These are phyloP conservation scores for Scaptomyza cyrtandrae DNA, from an alignment of 2,888 invertebrate genomes.

Conservation along the genomic window DNA sequence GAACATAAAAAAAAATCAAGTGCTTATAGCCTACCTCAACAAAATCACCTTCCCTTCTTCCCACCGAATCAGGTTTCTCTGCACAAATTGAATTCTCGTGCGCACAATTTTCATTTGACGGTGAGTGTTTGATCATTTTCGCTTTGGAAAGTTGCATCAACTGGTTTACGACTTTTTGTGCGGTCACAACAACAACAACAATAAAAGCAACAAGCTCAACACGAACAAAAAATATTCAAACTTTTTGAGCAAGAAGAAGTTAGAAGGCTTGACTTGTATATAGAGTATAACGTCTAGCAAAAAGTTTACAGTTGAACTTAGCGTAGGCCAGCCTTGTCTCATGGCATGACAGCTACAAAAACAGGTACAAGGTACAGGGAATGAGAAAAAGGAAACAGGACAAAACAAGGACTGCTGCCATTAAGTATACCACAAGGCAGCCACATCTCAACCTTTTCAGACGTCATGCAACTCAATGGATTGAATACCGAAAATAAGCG, in stretches of 20 bases:
- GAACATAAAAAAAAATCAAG: conserved; percentile 1
- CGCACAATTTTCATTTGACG: conserved; percentile 56
- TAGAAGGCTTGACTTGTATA: conserved; percentile 2
- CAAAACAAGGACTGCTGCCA: conserved; percentile 2
- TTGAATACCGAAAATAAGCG: no score
- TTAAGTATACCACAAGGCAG: conserved; percentile 42
- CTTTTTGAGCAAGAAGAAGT: conserved; percentile 19
- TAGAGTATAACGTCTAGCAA: conserved; percentile 5
- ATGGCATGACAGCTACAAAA: conserved; percentile 16
- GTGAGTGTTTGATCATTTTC: conserved; percentile 71
- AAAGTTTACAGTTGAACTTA: conserved; percentile 12
- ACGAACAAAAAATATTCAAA: conserved; percentile 20
- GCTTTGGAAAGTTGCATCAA: conserved; percentile 76
- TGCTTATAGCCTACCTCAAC: background rate
- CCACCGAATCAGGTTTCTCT: conserved; percentile 26
- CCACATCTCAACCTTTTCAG: conserved; percentile 31
- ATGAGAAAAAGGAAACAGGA: background rate
- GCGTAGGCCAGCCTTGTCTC: conserved; percentile 3
- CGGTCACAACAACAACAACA: conserved; percentile 20
- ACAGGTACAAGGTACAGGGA: background rate
- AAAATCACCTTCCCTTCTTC: background rate
- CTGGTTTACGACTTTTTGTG: conserved; percentile 57
- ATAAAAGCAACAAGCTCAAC: conserved; percentile 11
- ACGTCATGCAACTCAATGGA: conserved; percentile 13
- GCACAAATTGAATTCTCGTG: conserved; percentile 75